A percentile compares a stretch with the other conserved stretches of the same genome.
Evolutionary conservation across 2,888 invertebrate genomes (phyloP).

Genomic region (Lapara coniferarum): DNA sequence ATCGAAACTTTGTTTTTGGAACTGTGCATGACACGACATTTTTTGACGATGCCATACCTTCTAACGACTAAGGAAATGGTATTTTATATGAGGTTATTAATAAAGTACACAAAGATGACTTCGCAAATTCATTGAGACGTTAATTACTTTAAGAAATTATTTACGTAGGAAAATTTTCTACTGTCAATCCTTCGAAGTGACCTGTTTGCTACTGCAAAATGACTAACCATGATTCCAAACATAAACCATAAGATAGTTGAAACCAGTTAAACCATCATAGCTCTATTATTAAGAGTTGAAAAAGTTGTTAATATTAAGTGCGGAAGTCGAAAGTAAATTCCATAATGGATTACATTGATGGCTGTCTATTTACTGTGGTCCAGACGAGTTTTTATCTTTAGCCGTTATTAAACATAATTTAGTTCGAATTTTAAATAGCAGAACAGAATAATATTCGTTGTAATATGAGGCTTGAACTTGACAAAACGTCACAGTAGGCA

Average conservation of each 20-base stretch:
- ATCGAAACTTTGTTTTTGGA: too few species aligned
- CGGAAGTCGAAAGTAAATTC: constrained; percentile 23
- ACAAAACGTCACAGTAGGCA: constrained; percentile 31
- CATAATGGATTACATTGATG: constrained; percentile 19
- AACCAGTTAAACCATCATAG: constrained; percentile 12
- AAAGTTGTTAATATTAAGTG: constrained; percentile 21
- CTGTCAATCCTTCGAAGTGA: too few species aligned
- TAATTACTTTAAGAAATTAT: too few species aligned
- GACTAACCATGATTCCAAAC: too few species aligned
- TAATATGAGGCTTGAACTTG: constrained; percentile 12
- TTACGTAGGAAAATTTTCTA: too few species aligned
- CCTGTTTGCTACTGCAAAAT: too few species aligned
- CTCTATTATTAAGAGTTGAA: constrained; percentile 13
- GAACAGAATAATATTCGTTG: background rate
- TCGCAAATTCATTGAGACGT: too few species aligned
- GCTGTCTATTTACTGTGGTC: background rate
- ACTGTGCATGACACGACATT: too few species aligned
- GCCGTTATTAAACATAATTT: background rate
- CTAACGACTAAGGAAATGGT: too few species aligned
- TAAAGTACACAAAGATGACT: too few species aligned
- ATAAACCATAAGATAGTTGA: background rate
- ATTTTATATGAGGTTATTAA: too few species aligned
- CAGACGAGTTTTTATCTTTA: background rate
- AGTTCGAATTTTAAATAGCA: background rate
- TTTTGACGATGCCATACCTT: too few species aligned